Conservation (phyloP, 2,888 invertebrate species). For the Drosophila rellima region DNA sequence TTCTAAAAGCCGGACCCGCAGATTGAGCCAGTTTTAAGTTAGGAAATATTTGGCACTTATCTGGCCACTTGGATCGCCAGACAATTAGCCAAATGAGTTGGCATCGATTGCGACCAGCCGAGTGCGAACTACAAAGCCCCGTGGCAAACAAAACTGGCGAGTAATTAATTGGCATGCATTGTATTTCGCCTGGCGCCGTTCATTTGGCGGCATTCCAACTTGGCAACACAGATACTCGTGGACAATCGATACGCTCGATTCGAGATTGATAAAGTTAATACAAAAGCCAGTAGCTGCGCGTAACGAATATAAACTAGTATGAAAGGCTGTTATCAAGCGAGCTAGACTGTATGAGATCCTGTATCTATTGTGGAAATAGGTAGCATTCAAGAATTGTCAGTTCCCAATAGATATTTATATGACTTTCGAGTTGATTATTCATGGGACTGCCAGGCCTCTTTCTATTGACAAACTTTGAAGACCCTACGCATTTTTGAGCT, state of each 20-base stretch:
- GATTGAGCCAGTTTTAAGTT: constrained; percentile 5
- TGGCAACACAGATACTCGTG: constrained; percentile 53
- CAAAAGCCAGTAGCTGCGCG: constrained; percentile 38
- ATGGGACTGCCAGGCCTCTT: too few relatives aligned
- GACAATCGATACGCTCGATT: constrained; percentile 47
- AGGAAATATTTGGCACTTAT: constrained; percentile 48
- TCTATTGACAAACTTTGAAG: neutral
- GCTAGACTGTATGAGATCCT: neutral
- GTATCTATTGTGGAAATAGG: neutral
- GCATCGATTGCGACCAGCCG: constrained; percentile 41
- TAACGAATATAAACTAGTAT: constrained; percentile 9
- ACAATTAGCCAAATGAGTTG: constrained; percentile 78
- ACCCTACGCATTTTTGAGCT: neutral
- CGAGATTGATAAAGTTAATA: constrained; percentile 44
- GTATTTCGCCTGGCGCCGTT: constrained; percentile 56
- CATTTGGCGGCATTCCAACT: constrained; percentile 75
- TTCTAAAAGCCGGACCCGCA: neutral
- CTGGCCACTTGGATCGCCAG: constrained; percentile 59
- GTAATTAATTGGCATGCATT: constrained; percentile 79
- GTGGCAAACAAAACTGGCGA: constrained; percentile 56
- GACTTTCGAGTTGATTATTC: too few relatives aligned
- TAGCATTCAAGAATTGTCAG: neutral
- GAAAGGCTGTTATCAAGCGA: neutral
- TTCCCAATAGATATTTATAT: too few relatives aligned
- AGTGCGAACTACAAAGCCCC: constrained; percentile 15